These are phyloP conservation scores for Eutolmus rufibarbis DNA, from an alignment of 2,888 invertebrate species.

Conservation along the genomic window DNA sequence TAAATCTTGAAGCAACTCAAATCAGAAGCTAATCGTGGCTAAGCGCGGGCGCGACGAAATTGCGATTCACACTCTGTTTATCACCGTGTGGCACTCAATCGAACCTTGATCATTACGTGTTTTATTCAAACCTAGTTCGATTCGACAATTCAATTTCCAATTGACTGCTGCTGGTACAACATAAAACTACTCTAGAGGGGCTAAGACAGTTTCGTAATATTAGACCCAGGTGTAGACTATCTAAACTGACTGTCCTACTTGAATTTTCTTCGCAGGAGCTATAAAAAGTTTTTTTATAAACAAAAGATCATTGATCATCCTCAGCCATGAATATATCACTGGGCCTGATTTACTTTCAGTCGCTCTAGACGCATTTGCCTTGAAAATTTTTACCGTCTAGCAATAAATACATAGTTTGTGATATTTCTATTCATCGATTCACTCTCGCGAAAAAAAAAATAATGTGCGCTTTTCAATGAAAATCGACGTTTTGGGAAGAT, in stretches of 20 bases:
- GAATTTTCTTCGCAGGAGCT: background rate
- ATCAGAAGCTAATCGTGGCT: background rate
- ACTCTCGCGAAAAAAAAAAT: background rate
- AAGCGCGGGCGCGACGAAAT: background rate
- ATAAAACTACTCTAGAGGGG: background rate
- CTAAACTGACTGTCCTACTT: background rate
- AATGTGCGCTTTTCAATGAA: background rate
- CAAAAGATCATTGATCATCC: conserved; percentile 22
- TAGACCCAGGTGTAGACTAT: background rate
- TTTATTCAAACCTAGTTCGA: background rate
- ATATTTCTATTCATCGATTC: background rate
- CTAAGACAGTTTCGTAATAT: background rate
- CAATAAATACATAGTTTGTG: background rate
- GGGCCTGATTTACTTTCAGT: background rate
- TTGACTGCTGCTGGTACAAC: background rate
- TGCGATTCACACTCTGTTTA: background rate
- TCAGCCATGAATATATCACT: conserved; percentile 12
- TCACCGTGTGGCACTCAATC: background rate
- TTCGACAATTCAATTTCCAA: background rate
- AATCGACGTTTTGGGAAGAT: background rate
- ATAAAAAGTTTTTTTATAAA: conserved; percentile 23
- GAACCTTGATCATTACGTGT: conserved; percentile 18
- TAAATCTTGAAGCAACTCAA: background rate
- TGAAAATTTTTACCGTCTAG: background rate
- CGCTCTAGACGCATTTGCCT: background rate